phyloP scores from a whole-genome alignment of 2,888 invertebrate species.

The Caenorhabditis wallacei region DNA sequence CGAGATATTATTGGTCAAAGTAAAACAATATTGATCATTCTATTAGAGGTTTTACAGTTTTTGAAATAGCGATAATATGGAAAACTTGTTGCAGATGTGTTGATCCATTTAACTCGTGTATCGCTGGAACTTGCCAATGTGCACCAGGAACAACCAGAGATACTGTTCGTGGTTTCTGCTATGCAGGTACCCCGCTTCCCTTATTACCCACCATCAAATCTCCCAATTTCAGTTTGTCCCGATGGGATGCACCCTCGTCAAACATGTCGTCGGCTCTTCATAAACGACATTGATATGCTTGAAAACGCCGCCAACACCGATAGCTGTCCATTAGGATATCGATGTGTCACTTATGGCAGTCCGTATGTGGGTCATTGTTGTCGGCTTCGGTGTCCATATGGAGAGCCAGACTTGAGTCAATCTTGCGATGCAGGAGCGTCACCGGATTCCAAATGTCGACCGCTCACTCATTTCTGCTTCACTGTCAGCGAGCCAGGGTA shows the following conservation, averaged over 20 bases:
- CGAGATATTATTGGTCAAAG: no score
- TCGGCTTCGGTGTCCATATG: constrained; percentile 83
- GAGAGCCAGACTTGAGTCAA: constrained; percentile 82
- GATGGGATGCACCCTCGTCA: constrained; percentile 82
- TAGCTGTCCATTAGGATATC: constrained; percentile 73
- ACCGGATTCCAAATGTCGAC: constrained; percentile 81
- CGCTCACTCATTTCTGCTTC: constrained; percentile 83
- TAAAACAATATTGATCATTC: no score
- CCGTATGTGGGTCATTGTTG: constrained; percentile 83
- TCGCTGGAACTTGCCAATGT: constrained; percentile 81
- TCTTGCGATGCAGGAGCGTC: constrained; percentile 82
- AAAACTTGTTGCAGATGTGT: constrained; percentile 79
- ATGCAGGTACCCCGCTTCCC: constrained; percentile 74
- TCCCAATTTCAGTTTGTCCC: constrained; percentile 78
- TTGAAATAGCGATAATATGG: no score
- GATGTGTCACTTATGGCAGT: constrained; percentile 83
- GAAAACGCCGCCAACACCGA: constrained; percentile 81
- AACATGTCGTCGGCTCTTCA: constrained; percentile 82
- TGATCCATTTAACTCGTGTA: constrained; percentile 81
- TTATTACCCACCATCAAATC: background rate
- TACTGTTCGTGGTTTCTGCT: constrained; percentile 77
- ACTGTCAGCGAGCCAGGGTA: constrained; percentile 75
- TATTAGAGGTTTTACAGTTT: no score
- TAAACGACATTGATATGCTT: constrained; percentile 83
- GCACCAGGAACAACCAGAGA: constrained; percentile 81